Percentiles rank a stretch among this genome's conserved stretches.
phyloP scores from a whole-genome alignment of 1,140 invertebrate species.

The Cephus cinctus region DNA sequence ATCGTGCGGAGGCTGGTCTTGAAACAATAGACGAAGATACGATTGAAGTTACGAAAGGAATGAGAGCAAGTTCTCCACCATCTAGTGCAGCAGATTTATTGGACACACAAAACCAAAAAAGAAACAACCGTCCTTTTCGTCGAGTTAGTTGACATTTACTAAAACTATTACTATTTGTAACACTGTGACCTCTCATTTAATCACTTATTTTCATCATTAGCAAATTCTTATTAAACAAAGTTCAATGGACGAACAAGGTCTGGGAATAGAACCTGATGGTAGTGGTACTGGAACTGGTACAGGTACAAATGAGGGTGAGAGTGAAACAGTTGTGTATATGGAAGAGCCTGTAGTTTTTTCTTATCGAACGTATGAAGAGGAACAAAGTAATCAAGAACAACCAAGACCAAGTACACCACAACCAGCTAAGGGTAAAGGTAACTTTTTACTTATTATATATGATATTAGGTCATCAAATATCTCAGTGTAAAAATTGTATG shows the following conservation, averaged over 20 bases:
- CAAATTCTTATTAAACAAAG: constrained; percentile 90
- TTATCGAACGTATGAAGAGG: constrained; percentile 38
- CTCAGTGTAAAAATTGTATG: too few species aligned
- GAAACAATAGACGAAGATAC: constrained; percentile 85
- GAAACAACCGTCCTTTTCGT: constrained; percentile 65
- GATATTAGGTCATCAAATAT: too few species aligned
- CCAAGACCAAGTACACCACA: constrained; percentile 54
- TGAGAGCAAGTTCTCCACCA: constrained; percentile 94
- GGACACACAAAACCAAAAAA: constrained; percentile 82
- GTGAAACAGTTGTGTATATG: constrained; percentile 32
- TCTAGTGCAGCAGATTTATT: constrained; percentile 89
- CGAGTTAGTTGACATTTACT: constrained; percentile 48
- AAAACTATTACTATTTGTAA: constrained; percentile 20
- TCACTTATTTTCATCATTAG: constrained; percentile 16
- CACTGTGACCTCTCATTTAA: constrained; percentile 5
- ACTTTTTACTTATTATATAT: too few species aligned
- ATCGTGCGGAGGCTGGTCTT: constrained; percentile 72
- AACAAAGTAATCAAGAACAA: constrained; percentile 37
- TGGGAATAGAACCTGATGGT: constrained; percentile 65
- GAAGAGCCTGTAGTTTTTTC: constrained; percentile 24
- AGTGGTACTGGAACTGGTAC: constrained; percentile 30
- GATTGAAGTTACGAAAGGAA: constrained; percentile 85
- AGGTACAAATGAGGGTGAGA: constrained; percentile 36
- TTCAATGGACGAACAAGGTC: constrained; percentile 83
- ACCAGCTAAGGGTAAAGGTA: constrained; percentile 44